Evolutionary conservation across 92 coral and sea anemone species (phyloP).

Genomic region (Metridium senile): DNA sequence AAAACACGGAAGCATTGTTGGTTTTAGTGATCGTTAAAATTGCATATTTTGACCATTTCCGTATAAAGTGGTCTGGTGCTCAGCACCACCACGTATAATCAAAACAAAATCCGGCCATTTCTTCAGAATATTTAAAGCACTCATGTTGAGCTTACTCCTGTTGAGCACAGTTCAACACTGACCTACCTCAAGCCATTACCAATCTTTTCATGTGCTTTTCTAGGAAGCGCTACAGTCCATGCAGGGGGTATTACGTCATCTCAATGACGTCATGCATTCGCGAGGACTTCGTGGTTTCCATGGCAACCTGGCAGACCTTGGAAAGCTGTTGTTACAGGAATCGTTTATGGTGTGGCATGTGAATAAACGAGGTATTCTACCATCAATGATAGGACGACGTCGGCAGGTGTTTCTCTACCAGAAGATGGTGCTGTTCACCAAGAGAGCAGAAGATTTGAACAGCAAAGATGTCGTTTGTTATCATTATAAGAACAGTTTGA

Average conservation of each 20-base stretch:
- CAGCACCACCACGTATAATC: too few species aligned
- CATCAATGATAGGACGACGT: constrained; percentile 79
- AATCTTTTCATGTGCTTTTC: background rate
- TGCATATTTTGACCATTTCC: too few species aligned
- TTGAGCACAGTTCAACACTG: too few species aligned
- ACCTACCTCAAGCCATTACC: too few species aligned
- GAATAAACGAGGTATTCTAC: constrained; percentile 54
- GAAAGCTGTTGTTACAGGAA: constrained; percentile 91
- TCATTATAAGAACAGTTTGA: constrained; percentile 78
- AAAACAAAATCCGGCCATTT: too few species aligned
- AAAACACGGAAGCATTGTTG: too few species aligned
- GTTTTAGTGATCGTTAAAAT: too few species aligned
- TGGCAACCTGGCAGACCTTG: constrained; percentile 91
- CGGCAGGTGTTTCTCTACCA: constrained; percentile 92
- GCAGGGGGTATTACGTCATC: constrained; percentile 89
- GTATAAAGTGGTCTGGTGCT: too few species aligned
- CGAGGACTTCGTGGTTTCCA: constrained; percentile 86
- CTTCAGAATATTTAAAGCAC: too few species aligned
- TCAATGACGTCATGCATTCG: constrained; percentile 99
- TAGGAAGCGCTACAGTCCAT: constrained; percentile 92
- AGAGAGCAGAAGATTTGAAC: constrained; percentile 75
- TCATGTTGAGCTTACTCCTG: too few species aligned
- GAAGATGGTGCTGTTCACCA: constrained; percentile 87
- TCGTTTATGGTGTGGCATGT: constrained; percentile 84
- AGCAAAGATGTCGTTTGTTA: constrained; percentile 80